Evolutionary conservation across 2,888 invertebrate species (phyloP).

Genomic region (Caprella mutica): DNA sequence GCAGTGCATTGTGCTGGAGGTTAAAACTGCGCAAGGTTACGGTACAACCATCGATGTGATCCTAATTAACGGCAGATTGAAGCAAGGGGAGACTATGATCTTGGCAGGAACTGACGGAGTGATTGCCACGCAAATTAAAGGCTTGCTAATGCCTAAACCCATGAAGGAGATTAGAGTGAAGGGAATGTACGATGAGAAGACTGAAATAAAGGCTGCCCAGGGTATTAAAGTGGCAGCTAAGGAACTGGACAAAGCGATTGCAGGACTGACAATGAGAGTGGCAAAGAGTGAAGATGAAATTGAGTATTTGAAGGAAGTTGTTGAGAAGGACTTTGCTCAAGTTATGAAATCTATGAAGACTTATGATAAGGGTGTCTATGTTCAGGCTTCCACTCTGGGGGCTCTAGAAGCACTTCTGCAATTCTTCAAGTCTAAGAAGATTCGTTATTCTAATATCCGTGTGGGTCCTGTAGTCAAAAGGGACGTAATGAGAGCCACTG

Average conservation of each 20-base stretch:
- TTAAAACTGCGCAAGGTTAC: constrained; percentile 90
- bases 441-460: constrained; percentile 74
- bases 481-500: constrained; percentile 99
- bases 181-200: constrained; percentile 72
- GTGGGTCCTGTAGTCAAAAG: constrained; percentile 99
- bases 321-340: constrained; percentile 70
- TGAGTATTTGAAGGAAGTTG: constrained; percentile 73
- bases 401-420: constrained; percentile 93
- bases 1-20: constrained; percentile 47
- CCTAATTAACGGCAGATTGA: constrained; percentile 86
- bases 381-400: constrained; percentile 99
- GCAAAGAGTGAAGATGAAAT: constrained; percentile 90
- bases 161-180: constrained; percentile 91
- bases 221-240: constrained; percentile 98
- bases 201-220: constrained; percentile 89
- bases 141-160: constrained; percentile 89
- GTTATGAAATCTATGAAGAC: constrained; percentile 81
- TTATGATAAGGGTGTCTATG: constrained; percentile 84
- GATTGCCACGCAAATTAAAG: constrained; percentile 87
- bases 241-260: constrained; percentile 94
- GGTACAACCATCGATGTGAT: constrained; percentile 99
- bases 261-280: constrained; percentile 63
- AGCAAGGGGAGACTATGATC: constrained; percentile 86
- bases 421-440: constrained; percentile 79
- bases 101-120: constrained; percentile 97